Evolutionary conservation across 2,888 invertebrate genomes (phyloP).

Genomic region (Athalia rosae): DNA sequence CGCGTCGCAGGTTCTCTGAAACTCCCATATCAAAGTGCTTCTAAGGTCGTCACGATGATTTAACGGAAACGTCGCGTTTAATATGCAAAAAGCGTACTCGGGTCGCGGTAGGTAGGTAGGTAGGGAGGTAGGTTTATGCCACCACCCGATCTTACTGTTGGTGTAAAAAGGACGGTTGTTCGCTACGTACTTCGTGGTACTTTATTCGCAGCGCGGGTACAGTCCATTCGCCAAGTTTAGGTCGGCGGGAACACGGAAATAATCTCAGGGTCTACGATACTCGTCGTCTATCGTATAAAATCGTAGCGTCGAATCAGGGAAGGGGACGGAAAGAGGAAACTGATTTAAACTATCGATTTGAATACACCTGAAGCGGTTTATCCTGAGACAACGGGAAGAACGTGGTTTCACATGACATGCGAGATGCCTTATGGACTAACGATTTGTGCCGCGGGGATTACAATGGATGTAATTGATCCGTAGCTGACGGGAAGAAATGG

Average conservation of each 20-base stretch:
- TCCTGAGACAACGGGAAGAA: too few relatives aligned
- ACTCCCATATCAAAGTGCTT: neutral
- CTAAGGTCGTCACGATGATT: slow-evolving; percentile 4
- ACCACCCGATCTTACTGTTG: neutral
- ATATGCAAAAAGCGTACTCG: slow-evolving; percentile 23
- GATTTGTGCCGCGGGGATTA: too few relatives aligned
- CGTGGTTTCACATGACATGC: too few relatives aligned
- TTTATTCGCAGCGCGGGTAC: slow-evolving; percentile 3
- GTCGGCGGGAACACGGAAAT: neutral
- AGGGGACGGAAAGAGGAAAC: too few relatives aligned
- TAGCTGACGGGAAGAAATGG: too few relatives aligned
- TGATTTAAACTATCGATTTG: too few relatives aligned
- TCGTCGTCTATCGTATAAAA: too few relatives aligned
- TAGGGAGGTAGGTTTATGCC: neutral
- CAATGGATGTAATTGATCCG: too few relatives aligned
- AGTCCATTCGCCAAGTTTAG: neutral
- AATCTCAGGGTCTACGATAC: too few relatives aligned
- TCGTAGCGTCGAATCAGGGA: too few relatives aligned
- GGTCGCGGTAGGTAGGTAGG: neutral
- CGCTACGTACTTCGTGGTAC: neutral
- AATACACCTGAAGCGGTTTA: too few relatives aligned
- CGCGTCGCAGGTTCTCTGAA: neutral
- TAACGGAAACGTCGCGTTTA: slow-evolving; percentile 21
- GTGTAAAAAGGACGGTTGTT: slow-evolving; percentile 4
- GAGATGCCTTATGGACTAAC: too few relatives aligned